Base-by-base conservation (phyloP, 2,797 vertebrate species). In the Periparus ater region DNA sequence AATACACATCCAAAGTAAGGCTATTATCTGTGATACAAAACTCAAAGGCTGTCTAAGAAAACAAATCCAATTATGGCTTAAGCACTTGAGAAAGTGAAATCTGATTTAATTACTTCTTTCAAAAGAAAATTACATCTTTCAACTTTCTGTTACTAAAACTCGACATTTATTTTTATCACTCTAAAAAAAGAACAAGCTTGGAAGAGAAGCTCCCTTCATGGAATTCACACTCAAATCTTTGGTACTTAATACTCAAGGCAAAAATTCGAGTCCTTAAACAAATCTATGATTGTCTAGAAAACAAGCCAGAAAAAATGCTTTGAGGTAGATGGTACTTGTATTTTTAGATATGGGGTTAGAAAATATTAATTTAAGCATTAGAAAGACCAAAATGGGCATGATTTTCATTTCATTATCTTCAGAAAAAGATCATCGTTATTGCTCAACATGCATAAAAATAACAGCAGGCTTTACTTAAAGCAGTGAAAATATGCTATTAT, bases 31-130 rank as follows among this genome's bases (percentile, higher is more conserved):
- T 72, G 55, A 14, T 61, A 29, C 4, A 48, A 70, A 93, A 86
- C 50, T 79, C 25, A 9, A 78, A 77, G 71, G 45, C 70, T 75
- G 2, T 70, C 73, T 81, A 72, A 40, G 58, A 62, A 91, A 91
- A 83, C 66, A 91, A 83, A 93, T 93, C 85, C 62, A 93, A 8
- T 91, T 93, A 90, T 26, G 9, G 44, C 8, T 51, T 50, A 66
- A 80, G 30, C 40, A 63, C 13, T 73, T 58, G 29, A 82, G 66
- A 85, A 86, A 57, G 76, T 76, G 48, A 89, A 87, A 86, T 73
- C 85, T 86, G 77, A 91, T 95, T 96, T 84, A 91, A 95, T 94
- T 88, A 71, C 22, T 79, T 90, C 15, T 94, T 88, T 78, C 76
- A 75, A 65, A 89, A 77, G 65, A 93, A 83, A 88, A 90, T 84